Evolutionary conservation across 2,888 invertebrate genomes (phyloP), one percentile per base, ranked within the genome.

Genomic region (Drosophila neutralis): DNA sequence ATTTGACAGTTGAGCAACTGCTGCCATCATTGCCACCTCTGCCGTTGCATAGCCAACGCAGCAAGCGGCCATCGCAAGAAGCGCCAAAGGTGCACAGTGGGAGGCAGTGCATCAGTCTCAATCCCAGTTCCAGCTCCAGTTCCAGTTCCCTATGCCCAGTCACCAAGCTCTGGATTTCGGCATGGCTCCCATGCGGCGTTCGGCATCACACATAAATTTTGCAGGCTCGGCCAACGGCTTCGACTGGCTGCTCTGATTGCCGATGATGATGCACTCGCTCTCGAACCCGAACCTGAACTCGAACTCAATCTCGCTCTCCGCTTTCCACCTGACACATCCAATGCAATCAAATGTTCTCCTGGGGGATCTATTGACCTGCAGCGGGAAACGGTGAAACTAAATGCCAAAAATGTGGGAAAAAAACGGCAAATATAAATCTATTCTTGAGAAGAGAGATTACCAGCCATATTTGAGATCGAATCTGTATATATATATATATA

Each of bases 1-100:
- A 72, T 70, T 83, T 91, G 92, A 91, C 90, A 87, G 87, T 76
- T 91, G 92, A 92, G 87, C 87, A 89, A 92, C 87, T 91, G 91
- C 90, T 92, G 92, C 92, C 92, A 91, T 90, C 83, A 82, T 78
- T 79, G 83, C 86, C 83, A 78, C 89, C 80, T 79, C 66, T 79
- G 60, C 72, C 66, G 68, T 33, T 49, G 71, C 66, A 56, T 27
- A 21, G 35, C 24, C 65, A 56, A 56, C 64, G 21, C 75, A 75
- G 58, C 60, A 58, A 70, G 70, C 56, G 54, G 48, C 48, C 70
- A 36, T 61, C 64, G n/a, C 69, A 72, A 73, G 87, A 83, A 86
- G 89, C 87, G 87, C 82, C 88, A 71, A 85, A 83, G 87, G 70
- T 74, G 81, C 89, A 76, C 83, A 78, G 83, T 87, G 82, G 83